These are phyloP conservation scores for Orchestia grillus DNA, from an alignment of 1,140 invertebrate species.

Conservation along the genomic window DNA sequence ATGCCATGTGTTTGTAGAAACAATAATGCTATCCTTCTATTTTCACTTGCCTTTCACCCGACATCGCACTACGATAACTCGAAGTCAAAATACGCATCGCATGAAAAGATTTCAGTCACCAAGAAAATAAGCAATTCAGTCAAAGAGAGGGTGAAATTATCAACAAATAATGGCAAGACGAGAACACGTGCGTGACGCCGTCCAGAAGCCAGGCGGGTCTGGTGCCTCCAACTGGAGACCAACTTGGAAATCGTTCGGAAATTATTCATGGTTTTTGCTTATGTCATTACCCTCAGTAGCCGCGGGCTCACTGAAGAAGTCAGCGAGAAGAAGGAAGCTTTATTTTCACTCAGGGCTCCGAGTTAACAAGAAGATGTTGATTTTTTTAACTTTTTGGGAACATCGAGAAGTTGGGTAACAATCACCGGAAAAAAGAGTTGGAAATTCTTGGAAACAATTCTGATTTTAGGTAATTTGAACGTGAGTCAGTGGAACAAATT, in stretches of 20 bases:
- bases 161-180: background rate
- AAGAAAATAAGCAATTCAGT: background rate
- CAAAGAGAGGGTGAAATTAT: background rate
- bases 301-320: background rate
- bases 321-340: background rate
- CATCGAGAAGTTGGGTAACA: background rate
- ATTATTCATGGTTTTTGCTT: conserved; percentile 1
- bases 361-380: background rate
- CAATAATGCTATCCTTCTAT: too few relatives aligned
- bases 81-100: background rate
- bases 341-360: background rate
- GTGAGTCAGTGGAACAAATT: too few relatives aligned
- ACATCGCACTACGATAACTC: background rate
- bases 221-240: background rate
- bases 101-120: background rate
- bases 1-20: too few relatives aligned
- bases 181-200: background rate
- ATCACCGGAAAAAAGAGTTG: too few relatives aligned
- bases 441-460: too few relatives aligned
- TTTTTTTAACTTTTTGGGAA: background rate
- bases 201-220: background rate
- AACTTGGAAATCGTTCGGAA: background rate
- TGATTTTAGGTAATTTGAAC: too few relatives aligned
- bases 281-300: background rate
- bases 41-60: too few relatives aligned